Base-by-base conservation (phyloP, 2,113 vertebrate genomes). In the Paracanthobrama guichenoti region DNA sequence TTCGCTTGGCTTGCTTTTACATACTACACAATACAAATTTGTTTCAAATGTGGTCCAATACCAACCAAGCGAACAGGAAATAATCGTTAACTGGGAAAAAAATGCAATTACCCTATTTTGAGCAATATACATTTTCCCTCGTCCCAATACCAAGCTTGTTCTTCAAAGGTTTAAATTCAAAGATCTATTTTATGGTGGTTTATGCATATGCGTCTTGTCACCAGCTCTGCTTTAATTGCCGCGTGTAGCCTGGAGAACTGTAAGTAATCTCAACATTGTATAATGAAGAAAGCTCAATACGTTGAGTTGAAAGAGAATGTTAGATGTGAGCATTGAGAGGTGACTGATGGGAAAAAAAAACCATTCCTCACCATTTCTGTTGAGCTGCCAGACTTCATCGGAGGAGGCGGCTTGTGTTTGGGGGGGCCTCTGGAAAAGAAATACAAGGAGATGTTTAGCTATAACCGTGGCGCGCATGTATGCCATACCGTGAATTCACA, bases 391-490 rank as follows among this genome's bases (percentile, higher is more conserved):
- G 92, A 91, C 84, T 94, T 92, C 87, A 94, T 89, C 0, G 96
- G 96, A 1, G 96, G 94, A 1, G 96, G 96, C 0, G 96, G 95
- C 89, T 96, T 96, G 92, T 97, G 95, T 28, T 95, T 95, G 0
- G 96, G 96, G 0, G 96, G 96, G 0, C 89, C 95, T 14, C 96
- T 97, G 92, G 88, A 81, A 53, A 76, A 83, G 76, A 83, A 53
- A 88, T 53, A 84, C 16, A 86, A 67, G 72, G 79, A 83, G 42
- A 57, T 2, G 3, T 26, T 78, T 35, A 73, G 83, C 62, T 55
- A 0, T 73, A 31, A 59, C 18, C 42, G 26, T 48, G 81, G 4
- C 6, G 24, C 3, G 57, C 12, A 26, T 9, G 13, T 44, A 39
- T 80, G 53, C 13, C 26, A 85, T 69, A 53, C 31, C 11, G 76